Base-by-base conservation (phyloP, 2,888 invertebrate species). In the Gryllus longicercus region DNA sequence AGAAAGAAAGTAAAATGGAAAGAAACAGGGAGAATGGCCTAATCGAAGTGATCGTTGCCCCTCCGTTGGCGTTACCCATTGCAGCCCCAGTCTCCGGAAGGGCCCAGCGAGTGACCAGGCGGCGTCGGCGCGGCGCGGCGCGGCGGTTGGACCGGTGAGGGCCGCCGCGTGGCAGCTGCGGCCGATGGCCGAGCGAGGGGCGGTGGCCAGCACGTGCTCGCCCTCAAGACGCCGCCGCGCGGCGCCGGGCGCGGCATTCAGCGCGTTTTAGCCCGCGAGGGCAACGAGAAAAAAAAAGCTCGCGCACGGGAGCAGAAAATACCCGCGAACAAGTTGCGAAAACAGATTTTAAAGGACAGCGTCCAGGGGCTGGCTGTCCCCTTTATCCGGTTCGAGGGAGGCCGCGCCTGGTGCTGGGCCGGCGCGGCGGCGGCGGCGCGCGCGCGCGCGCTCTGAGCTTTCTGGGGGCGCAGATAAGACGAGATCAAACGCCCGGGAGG, bases 211-310 rank as follows among this genome's bases (percentile, higher is more conserved):
- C 63, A 63, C 63, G 63, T 63, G 63, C 63, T 63, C 38, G 0
- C 38, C 38, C 8, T 38, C 38, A 5, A 38, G 38, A 38, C 38
- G 8, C 38, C 38, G 5, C 38, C 38, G 0, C 8, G 8, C 38
- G 38, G 38, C 38, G 38, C 38, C 38, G 38, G 3, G 38, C 38
- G 5, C 8, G 63, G 0, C 63, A 63, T 63, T 63, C 16, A 63
- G 63, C 63, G 63, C 63, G 63, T 63, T 63, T 63, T 63, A 63
- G 16, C 63, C 63, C 63, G 63, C 63, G 63, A 63, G 63, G n/a
- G n/a, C 14, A 63, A 14, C n/a, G n/a, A 63, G n/a, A 63, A n/a
- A 63, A 21, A 21, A 21, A 63, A 63, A 63, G 3, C n/a, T 63
- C 16, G 16, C 63, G 14, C 63, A 63, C 63, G n/a, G 63, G n/a